phyloP scores from a whole-genome alignment of 1,140 invertebrate species.

The Danaus plexippus region DNA sequence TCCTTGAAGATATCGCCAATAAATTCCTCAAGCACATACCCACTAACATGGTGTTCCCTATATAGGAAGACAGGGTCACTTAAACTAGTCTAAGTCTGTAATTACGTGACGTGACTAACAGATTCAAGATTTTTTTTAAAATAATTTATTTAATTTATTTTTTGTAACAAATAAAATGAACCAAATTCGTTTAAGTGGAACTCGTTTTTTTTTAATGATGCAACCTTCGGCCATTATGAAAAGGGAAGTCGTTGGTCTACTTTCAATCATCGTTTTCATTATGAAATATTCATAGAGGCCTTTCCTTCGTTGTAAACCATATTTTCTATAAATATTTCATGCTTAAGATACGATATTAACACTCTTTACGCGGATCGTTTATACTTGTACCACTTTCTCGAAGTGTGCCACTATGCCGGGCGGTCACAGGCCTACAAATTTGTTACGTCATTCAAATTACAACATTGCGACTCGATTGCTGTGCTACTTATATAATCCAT shows the following conservation, averaged over 20 bases:
- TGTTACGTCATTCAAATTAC: constrained; percentile 30
- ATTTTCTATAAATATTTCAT: not conserved
- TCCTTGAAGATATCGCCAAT: constrained; percentile 69
- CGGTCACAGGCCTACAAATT: constrained; percentile 25
- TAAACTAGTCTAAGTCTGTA: too few relatives aligned
- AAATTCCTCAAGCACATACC: constrained; percentile 70
- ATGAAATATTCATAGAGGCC: too few relatives aligned
- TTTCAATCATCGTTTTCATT: too few relatives aligned
- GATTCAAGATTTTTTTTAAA: not conserved
- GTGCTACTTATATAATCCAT: constrained; percentile 10
- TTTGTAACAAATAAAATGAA: constrained; percentile 8
- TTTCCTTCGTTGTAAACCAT: too few relatives aligned
- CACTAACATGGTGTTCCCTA: constrained; percentile 69
- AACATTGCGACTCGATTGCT: constrained; percentile 23
- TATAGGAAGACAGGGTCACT: constrained; percentile 30
- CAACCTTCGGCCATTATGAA: too few relatives aligned
- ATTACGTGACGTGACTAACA: too few relatives aligned
- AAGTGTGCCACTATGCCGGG: constrained; percentile 27
- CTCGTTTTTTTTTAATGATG: too few relatives aligned
- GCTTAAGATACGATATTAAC: not conserved
- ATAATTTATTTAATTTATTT: constrained; percentile 15
- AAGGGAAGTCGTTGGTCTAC: too few relatives aligned
- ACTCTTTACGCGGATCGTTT: not conserved
- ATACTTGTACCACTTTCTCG: constrained; percentile 5
- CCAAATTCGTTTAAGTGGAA: too few relatives aligned